Evolutionary conservation across 35 echinoderm and acorn worm species (phyloP).

Genomic region (Anneissia japonica): DNA sequence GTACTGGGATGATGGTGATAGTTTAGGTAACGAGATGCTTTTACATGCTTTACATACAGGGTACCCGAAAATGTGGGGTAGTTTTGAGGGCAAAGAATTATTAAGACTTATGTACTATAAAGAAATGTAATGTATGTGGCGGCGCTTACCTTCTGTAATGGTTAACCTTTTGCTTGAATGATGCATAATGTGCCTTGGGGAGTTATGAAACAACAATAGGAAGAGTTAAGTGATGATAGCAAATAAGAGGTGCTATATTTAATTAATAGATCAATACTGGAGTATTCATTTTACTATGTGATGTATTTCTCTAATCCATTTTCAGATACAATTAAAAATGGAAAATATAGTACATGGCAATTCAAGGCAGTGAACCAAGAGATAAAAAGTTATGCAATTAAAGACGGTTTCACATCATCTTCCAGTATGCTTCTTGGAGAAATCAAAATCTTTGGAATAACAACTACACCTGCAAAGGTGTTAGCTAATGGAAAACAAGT

Average conservation of each 20-base stretch:
- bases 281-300: too few species aligned
- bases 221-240: too few species aligned
- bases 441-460: neutral
- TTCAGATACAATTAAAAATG: neutral
- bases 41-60: neutral
- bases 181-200: too few species aligned
- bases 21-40: constrained; percentile 30
- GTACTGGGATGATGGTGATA: constrained; percentile 74
- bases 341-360: neutral
- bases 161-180: too few species aligned
- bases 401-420: neutral
- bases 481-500: neutral
- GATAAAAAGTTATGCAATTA: neutral
- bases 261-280: too few species aligned
- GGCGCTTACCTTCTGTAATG: too few species aligned
- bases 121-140: too few species aligned
- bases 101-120: too few species aligned
- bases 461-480: neutral
- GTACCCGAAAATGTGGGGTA: too few species aligned
- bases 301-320: neutral
- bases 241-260: too few species aligned
- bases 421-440: neutral
- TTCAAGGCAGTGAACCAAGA: neutral
- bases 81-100: too few species aligned
- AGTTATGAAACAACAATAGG: too few species aligned